Evolutionary conservation across 2,888 invertebrate genomes (phyloP), one percentile per base, ranked within the genome.

Genomic region (Steinernema hermaphroditum): DNA sequence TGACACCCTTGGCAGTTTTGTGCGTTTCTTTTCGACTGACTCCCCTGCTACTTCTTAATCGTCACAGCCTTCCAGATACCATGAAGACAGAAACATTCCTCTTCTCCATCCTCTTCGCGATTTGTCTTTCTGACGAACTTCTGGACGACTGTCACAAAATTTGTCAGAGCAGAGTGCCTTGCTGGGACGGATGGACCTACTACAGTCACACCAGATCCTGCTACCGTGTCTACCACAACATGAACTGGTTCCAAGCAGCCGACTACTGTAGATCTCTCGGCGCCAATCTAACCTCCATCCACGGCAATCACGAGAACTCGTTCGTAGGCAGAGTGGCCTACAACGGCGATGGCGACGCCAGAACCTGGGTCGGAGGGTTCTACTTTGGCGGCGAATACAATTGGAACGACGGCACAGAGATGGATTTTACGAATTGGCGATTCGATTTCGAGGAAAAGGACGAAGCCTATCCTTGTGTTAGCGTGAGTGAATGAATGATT

Each of bases 161-260:
- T 4, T 37, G 37, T 37, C 37, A 37, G 37, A 37, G 12, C 12
- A 37, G 37, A 37, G 37, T 37, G 46, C 46, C 46, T 4, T 46
- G 46, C 46, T 46, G 46, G 46, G 46, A 46, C 22, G 46, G 46
- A 4, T 46, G 46, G 46, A 19, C 46, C 46, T 46, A 46, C 46
- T 46, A 9, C 46, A 46, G 46, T 16, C 46, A 19, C 46, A 46
- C 46, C 4, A 6, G 16, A 16, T 46, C 46, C 16, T 46, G 46
- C 46, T 46, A 46, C 46, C 16, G 22, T 4, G 46, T 46, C 46
- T 46, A 19, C 46, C 46, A 46, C 46, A 46, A 16, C 46, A 46
- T 9, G 46, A 46, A 46, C 46, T 46, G 46, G 46, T 46, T 46
- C 46, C 8, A 46, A 6, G 46, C 46, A n/a, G 46, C 46, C 8